Base-by-base conservation (phyloP, 2,113 vertebrate species). In the Anguilla japonica region DNA sequence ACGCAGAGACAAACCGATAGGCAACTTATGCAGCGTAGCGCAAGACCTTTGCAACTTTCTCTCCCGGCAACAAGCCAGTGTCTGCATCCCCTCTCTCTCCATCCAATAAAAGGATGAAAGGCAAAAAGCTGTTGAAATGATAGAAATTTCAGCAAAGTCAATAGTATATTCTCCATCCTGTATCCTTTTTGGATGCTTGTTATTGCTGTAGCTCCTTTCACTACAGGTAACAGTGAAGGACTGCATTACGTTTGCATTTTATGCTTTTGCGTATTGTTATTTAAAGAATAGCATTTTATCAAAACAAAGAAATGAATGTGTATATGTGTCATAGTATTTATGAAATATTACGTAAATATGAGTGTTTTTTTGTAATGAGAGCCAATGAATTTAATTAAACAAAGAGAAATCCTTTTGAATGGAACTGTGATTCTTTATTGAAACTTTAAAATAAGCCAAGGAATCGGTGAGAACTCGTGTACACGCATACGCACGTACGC, bases 241-340 rank as follows among this genome's bases (percentile, higher is more conserved):
- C 41, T 29, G 41, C 41, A 43, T 82, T 18, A 18, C 0, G 5
- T 50, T 53, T 60, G 29, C 14, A 39, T 83, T 60, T 29, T 57
- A 78, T 83, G 81, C 26, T 84, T 84, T 71, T 29, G 40, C 40
- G 40, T 57, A 84, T 67, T 60, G 13, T 46, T 84, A 84, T 84
- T 75, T 87, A 75, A 78, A 41, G 41, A 78, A 40, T 43, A 87
- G 7, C 29, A 78, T 83, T 83, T 78, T 83, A 80, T 57, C 29
- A 0, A 83, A 41, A 56, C 71, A 43, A 40, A 82, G 18, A 82
- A 41, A 79, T 63, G 40, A 26, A 67, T 85, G 84, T 53, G 16
- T 82, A 75, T 20, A 67, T 40, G 79, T 39, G 53, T 79, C 53
- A 39, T 85, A 15, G 26, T 83, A 83, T 87, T 83, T 83, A 87